These are phyloP conservation scores for Aldrovandia affinis DNA, from an alignment of 2,797 vertebrate species.

Conservation along the genomic window DNA sequence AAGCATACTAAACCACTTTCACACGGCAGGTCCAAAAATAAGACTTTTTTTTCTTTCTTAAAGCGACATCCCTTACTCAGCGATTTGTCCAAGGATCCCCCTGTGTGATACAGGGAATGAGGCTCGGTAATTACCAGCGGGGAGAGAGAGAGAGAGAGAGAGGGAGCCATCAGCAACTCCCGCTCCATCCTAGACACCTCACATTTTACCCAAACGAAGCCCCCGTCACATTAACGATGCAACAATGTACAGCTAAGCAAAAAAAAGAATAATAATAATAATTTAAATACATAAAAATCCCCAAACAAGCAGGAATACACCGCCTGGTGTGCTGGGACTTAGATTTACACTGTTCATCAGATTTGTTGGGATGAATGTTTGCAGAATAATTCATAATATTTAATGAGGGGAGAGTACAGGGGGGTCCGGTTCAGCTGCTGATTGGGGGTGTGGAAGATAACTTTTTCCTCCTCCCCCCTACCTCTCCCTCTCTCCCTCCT, in stretches of 20 bases:
- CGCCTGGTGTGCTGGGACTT: neutral
- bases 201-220: neutral
- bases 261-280: conserved; percentile 13
- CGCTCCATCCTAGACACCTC: neutral
- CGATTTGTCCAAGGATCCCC: conserved; percentile 14
- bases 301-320: conserved; percentile 5
- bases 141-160: no score
- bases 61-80: conserved; percentile 11
- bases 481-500: neutral
- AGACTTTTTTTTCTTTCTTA: no score
- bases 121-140: neutral
- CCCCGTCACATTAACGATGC: conserved; percentile 25
- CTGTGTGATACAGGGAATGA: conserved; percentile 15
- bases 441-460: neutral
- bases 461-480: no score
- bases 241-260: conserved; percentile 24
- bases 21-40: neutral
- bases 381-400: conserved; percentile 15
- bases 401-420: neutral
- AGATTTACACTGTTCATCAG: neutral
- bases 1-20: neutral
- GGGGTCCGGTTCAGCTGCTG: neutral
- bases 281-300: conserved; percentile 1
- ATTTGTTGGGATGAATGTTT: conserved; percentile 8
- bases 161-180: neutral